These are phyloP conservation scores for Thalassaphorura encarpata DNA, from an alignment of 1,140 invertebrate species.

Conservation along the genomic window DNA sequence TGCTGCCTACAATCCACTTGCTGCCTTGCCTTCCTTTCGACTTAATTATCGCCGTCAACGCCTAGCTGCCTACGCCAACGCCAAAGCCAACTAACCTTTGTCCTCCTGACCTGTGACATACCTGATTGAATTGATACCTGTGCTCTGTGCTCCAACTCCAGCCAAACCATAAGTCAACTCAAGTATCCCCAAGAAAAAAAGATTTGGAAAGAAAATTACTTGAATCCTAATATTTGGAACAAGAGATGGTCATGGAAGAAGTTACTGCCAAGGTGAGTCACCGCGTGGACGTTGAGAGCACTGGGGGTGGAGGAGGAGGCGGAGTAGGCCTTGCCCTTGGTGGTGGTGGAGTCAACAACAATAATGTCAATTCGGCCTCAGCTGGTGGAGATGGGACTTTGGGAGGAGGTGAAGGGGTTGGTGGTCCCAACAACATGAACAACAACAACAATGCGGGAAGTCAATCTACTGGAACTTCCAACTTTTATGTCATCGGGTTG, in stretches of 20 bases:
- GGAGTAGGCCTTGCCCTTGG: neutral
- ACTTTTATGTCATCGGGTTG: constrained; percentile 59
- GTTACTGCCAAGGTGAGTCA: neutral
- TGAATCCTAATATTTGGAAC: neutral
- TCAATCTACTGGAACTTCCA: constrained; percentile 1
- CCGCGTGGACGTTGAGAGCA: neutral
- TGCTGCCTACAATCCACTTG: no score
- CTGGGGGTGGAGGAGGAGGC: neutral
- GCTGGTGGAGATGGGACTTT: neutral
- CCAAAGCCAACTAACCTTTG: neutral
- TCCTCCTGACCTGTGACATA: no score
- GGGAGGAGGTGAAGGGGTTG: neutral
- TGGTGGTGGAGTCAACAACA: neutral
- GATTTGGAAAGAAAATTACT: neutral
- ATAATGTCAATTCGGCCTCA: neutral
- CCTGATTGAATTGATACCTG: no score
- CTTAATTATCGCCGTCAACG: no score
- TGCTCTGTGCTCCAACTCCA: no score
- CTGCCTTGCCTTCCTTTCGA: no score
- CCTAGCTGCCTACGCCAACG: neutral
- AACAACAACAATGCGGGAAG: constrained; percentile 5
- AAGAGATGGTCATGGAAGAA: constrained; percentile 11
- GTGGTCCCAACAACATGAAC: neutral
- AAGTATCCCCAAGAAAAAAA: neutral
- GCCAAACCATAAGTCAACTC: neutral